Percentiles rank a stretch among this genome's conserved stretches.
Conservation (phyloP, 2,113 vertebrate species). For the Porphyrio hochstetteri region DNA sequence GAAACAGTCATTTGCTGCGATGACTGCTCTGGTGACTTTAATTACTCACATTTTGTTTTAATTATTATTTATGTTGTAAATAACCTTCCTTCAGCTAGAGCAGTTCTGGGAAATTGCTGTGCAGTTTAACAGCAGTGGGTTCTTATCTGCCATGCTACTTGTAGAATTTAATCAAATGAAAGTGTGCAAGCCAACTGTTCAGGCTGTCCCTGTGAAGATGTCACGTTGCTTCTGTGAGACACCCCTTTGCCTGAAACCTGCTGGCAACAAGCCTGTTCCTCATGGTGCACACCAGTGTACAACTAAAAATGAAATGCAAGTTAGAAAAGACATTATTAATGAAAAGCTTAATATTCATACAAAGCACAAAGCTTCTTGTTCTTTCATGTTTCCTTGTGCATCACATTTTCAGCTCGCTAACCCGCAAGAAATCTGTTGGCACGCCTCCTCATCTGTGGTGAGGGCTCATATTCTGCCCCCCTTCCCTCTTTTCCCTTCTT, state of each 20-base stretch:
- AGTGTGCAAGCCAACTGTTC: accelerated
- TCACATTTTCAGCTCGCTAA: not conserved
- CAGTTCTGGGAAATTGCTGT: not conserved
- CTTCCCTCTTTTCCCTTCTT: not conserved
- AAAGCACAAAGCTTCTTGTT: not conserved
- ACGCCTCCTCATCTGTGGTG: not conserved
- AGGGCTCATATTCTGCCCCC: not conserved
- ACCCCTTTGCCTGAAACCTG: not conserved
- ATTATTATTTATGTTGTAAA: not conserved
- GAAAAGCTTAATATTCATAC: not conserved
- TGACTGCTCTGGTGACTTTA: not conserved
- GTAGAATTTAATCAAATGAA: not conserved
- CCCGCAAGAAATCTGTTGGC: not conserved
- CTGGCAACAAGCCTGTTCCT: not conserved
- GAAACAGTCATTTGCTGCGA: not conserved
- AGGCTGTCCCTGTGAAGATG: not conserved
- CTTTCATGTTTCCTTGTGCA: not conserved
- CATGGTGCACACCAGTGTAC: accelerated
- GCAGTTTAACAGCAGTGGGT: not conserved
- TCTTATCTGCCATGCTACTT: not conserved
- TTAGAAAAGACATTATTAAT: not conserved
- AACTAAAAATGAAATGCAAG: not conserved
- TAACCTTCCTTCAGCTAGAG: not conserved
- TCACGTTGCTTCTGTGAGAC: accelerated
- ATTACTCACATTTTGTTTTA: not conserved